Evolutionary conservation across 2,888 invertebrate genomes (phyloP).

Genomic region (Meghimatium bilineatum): DNA sequence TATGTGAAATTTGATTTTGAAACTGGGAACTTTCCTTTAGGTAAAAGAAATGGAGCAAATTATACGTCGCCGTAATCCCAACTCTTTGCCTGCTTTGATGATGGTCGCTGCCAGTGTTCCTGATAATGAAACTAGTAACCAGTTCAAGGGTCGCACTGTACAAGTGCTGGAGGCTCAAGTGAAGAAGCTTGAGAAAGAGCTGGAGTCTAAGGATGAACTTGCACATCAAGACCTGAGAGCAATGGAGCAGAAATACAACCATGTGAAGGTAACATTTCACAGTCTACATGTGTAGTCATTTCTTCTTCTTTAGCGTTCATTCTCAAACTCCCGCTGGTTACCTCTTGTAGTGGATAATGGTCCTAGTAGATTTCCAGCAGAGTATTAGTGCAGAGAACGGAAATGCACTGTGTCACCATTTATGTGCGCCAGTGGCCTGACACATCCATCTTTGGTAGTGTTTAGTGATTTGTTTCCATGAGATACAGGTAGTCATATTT

Average conservation of each 20-base stretch:
- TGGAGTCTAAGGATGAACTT: conserved; percentile 72
- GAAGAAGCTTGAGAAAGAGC: conserved; percentile 70
- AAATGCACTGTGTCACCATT: too few relatives aligned
- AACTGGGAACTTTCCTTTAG: conserved; percentile 51
- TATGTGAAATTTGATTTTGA: not conserved
- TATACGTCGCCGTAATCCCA: conserved; percentile 72
- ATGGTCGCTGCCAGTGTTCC: conserved; percentile 71
- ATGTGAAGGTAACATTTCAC: conserved; percentile 66
- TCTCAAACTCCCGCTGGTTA: too few relatives aligned
- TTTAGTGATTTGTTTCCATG: too few relatives aligned
- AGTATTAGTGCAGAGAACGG: too few relatives aligned
- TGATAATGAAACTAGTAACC: conserved; percentile 24
- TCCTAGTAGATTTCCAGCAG: too few relatives aligned
- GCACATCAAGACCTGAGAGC: conserved; percentile 67
- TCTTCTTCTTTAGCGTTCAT: too few relatives aligned
- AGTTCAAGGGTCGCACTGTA: conserved; percentile 52
- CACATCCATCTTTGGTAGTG: too few relatives aligned
- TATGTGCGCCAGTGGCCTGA: too few relatives aligned
- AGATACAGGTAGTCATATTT: too few relatives aligned
- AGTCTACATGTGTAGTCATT: too few relatives aligned
- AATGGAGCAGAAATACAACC: conserved; percentile 75
- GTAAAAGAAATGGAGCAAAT: conserved; percentile 76
- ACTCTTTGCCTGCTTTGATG: conserved; percentile 74
- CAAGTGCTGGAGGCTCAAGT: conserved; percentile 71
- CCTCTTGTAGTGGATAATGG: too few relatives aligned